Evolutionary conservation across 2,888 invertebrate species (phyloP).

Genomic region (Parapristionchus giblindavisi): DNA sequence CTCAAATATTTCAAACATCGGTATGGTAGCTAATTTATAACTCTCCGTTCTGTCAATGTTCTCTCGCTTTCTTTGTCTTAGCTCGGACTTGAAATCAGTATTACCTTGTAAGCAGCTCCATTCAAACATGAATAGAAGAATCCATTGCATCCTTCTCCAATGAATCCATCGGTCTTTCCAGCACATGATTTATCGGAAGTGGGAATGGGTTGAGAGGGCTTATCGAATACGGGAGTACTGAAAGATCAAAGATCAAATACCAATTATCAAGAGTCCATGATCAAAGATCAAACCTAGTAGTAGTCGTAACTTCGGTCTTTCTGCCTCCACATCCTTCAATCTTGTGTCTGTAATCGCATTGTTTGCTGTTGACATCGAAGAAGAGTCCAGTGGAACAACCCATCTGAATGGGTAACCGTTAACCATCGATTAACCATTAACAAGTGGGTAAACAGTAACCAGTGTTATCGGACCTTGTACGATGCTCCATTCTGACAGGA

Average conservation of each 20-base stretch:
- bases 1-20: no score
- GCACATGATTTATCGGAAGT: constrained; percentile 12
- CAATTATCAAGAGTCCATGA: not conserved
- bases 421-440: not conserved
- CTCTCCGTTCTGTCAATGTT: no score
- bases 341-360: not conserved
- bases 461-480: not conserved
- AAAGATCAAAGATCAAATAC: not conserved
- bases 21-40: no score
- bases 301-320: not conserved
- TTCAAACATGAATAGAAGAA: constrained; percentile 34
- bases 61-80: no score
- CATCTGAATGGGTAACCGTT: constrained; percentile 1
- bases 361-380: constrained; percentile 16
- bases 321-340: constrained; percentile 25
- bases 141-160: constrained; percentile 24
- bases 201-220: not conserved
- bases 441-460: not conserved
- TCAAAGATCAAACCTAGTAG: not conserved
- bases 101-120: constrained; percentile 33
- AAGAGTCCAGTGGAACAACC: constrained; percentile 24
- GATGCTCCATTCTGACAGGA: not conserved
- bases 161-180: constrained; percentile 32
- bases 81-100: no score
- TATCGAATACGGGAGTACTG: not conserved